These are phyloP conservation scores for Hafferia zeledoni DNA, from an alignment of 2,797 vertebrate species.

Conservation along the genomic window DNA sequence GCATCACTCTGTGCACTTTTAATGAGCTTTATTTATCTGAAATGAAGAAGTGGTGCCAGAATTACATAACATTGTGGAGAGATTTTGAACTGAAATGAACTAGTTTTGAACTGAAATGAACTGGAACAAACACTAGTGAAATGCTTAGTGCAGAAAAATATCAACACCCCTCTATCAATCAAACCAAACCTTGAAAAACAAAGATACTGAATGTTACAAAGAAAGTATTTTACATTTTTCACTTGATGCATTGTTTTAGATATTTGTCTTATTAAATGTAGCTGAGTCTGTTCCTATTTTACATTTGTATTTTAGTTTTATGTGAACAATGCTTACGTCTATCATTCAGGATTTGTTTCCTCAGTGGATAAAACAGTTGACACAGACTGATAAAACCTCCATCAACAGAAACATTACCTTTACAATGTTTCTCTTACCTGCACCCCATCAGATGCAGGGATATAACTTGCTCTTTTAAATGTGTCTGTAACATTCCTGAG, in stretches of 20 bases:
- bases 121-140: background rate
- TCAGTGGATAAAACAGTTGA: background rate
- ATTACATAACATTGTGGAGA: background rate
- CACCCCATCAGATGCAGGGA: conserved; percentile 95
- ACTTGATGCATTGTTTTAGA: background rate
- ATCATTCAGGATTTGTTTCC: background rate
- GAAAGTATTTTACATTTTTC: background rate
- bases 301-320: background rate
- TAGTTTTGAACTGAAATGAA: background rate
- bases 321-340: background rate
- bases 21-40: conserved; percentile 20
- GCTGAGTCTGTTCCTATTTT: background rate
- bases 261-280: background rate
- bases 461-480: conserved; percentile 96
- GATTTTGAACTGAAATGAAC: background rate
- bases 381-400: background rate
- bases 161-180: background rate
- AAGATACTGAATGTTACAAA: background rate
- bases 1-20: background rate
- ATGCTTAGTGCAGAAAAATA: background rate
- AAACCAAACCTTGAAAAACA: background rate
- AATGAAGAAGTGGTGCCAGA: background rate
- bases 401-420: background rate
- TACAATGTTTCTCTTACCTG: conserved; percentile 82
- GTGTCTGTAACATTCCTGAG: conserved; percentile 98